Base-by-base conservation (phyloP, 2,113 vertebrate species). In the Mixornis gularis region DNA sequence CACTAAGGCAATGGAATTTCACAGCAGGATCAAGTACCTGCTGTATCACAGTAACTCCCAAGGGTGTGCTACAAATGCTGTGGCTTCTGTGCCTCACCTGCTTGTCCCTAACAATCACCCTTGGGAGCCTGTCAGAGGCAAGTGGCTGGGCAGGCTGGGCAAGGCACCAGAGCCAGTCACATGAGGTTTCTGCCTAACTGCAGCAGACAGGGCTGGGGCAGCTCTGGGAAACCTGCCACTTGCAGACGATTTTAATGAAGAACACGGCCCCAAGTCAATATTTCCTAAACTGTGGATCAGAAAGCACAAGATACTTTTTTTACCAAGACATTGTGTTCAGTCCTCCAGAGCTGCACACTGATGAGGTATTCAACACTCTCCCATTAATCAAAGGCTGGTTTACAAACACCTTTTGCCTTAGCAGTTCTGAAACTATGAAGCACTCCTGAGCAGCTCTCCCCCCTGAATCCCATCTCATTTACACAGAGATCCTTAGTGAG, bases 91-190 rank as follows among this genome's bases (percentile, higher is more conserved):
- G 7, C 63, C 85, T 82, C 12, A 1, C 63, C 41, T 5, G 8
- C 69, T 51, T 85, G 74, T 36, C 74, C 90, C 81, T 27, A 92
- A 62, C 59, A 62, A 44, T 72, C 63, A 72, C 4, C 36, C 59
- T 19, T 30, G 63, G 76, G 74, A 91, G 85, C 26, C 53, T 77
- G 91, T 89, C 81, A 87, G 74, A 69, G 49, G 63, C 63, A 95
- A 94, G 89, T 19, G 34, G 55, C 82, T 70, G 81, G 73, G 72
- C 91, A 92, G 85, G 89, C 89, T 82, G 70, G 90, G 92, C 94
- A 95, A 87, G 70, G 89, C 71, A 87, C 34, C 90, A 92, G 90
- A 55, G 46, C 34, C 46, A 79, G 87, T 94, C 93, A 95, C 78
- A 81, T 71, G 87, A 89, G 63, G 32, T 34, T 60, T 89, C 81